phyloP scores from a whole-genome alignment of 1,140 invertebrate species.

The Drosophila murphyi region DNA sequence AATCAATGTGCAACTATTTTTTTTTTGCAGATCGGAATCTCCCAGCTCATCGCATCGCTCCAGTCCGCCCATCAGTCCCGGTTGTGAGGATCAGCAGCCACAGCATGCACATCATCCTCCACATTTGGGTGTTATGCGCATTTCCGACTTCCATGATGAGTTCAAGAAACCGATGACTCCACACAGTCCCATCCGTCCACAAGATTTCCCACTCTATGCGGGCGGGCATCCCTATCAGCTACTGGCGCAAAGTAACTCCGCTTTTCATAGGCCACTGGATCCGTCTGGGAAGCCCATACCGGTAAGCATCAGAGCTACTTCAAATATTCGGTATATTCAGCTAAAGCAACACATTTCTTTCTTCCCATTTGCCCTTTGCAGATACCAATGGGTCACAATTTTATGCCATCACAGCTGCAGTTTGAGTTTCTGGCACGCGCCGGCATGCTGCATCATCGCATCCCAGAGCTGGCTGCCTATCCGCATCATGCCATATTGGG shows the following conservation, averaged over 20 bases:
- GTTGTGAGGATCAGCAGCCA: constrained; percentile 80
- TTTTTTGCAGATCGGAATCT: constrained; percentile 76
- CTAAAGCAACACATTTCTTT: background rate
- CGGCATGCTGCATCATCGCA: constrained; percentile 93
- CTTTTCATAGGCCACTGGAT: constrained; percentile 80
- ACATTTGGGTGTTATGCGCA: constrained; percentile 68
- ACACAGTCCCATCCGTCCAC: constrained; percentile 77
- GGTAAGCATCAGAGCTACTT: constrained; percentile 45
- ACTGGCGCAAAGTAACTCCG: constrained; percentile 77
- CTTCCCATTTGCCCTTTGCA: constrained; percentile 10
- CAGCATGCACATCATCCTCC: constrained; percentile 53
- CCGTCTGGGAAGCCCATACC: constrained; percentile 83
- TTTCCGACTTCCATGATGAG: constrained; percentile 77
- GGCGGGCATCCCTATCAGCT: constrained; percentile 84
- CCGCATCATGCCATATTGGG: constrained; percentile 92
- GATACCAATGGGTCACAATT: constrained; percentile 82
- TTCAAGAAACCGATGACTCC: constrained; percentile 83
- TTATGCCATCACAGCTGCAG: constrained; percentile 91
- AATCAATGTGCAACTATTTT: background rate
- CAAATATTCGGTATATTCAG: background rate
- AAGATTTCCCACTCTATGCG: constrained; percentile 83
- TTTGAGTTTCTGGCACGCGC: constrained; percentile 93
- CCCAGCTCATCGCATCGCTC: constrained; percentile 83
- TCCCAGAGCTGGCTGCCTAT: constrained; percentile 88
- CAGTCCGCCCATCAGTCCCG: constrained; percentile 84